Percentiles rank a stretch among this genome's conserved stretches.
These are phyloP conservation scores for Ridgeia piscesae DNA, from an alignment of 1,140 invertebrate species.

Conservation along the genomic window DNA sequence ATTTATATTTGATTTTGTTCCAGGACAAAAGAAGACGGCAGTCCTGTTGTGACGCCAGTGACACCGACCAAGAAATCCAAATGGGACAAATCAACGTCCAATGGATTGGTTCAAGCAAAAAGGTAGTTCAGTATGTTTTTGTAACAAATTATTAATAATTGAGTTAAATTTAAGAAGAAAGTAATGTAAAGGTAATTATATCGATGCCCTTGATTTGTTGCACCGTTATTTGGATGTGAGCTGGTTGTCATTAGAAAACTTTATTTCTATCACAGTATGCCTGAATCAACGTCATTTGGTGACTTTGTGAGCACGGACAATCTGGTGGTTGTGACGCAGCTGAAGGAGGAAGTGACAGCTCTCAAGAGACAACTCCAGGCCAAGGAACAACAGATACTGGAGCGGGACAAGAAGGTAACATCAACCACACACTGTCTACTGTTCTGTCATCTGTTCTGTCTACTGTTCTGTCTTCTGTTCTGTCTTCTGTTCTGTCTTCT, in stretches of 20 bases:
- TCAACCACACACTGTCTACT: too few relatives aligned
- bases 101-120: conserved; percentile 41
- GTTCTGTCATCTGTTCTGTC: too few relatives aligned
- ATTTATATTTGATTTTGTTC: neutral
- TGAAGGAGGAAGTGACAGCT: conserved; percentile 89
- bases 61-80: conserved; percentile 37
- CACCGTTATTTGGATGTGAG: too few relatives aligned
- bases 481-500: too few relatives aligned
- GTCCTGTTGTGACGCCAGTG: neutral
- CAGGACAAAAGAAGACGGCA: neutral
- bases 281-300: neutral
- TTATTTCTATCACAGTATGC: neutral
- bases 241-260: neutral
- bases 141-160: neutral
- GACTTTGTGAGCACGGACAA: conserved; percentile 90
- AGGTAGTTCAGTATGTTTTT: neutral
- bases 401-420: conserved; percentile 89
- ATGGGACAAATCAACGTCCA: conserved; percentile 39
- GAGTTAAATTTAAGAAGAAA: too few relatives aligned
- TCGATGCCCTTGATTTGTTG: too few relatives aligned
- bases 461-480: too few relatives aligned
- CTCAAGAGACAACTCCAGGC: conserved; percentile 83
- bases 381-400: conserved; percentile 83
- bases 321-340: conserved; percentile 88
- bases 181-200: too few relatives aligned